phyloP scores from a whole-genome alignment of 2,113 vertebrate genomes.

The Protomyctophum bolini region DNA sequence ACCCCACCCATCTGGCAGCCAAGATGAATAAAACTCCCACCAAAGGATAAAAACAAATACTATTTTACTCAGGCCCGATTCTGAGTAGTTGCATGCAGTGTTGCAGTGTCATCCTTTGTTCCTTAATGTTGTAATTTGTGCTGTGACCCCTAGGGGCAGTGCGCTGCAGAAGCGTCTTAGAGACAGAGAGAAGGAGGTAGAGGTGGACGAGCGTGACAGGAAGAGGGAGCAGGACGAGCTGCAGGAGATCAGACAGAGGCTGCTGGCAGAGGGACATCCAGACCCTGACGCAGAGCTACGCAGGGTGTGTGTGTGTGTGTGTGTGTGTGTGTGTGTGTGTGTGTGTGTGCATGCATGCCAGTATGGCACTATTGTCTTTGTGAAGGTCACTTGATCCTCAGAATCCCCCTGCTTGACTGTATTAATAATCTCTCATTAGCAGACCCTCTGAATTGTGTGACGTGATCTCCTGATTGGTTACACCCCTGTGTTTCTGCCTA shows the following conservation, averaged over 20 bases:
- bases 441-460: conserved; percentile 24
- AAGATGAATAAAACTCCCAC: background rate
- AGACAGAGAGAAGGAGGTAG: conserved; percentile 97
- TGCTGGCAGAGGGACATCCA: conserved; percentile 96
- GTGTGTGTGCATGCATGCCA: conserved; percentile 16
- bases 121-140: conserved; percentile 53
- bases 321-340: conserved; percentile 8
- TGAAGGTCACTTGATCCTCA: conserved; percentile 72
- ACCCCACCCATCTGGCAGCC: background rate
- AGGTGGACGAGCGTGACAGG: conserved; percentile 96
- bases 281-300: conserved; percentile 98
- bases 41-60: background rate
- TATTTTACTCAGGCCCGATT: conserved; percentile 44
- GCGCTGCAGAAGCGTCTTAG: conserved; percentile 97
- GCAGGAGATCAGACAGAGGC: conserved; percentile 96
- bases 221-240: conserved; percentile 98
- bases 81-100: conserved; percentile 21
- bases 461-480: conserved; percentile 18
- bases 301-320: conserved; percentile 80
- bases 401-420: conserved; percentile 28
- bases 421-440: conserved; percentile 28
- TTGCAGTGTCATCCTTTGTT: conserved; percentile 50
- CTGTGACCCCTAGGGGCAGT: conserved; percentile 86
- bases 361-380: conserved; percentile 40
- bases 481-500: conserved; percentile 24